Base-by-base conservation (phyloP, 2,113 vertebrate genomes). In the Erinaceus europaeus region DNA sequence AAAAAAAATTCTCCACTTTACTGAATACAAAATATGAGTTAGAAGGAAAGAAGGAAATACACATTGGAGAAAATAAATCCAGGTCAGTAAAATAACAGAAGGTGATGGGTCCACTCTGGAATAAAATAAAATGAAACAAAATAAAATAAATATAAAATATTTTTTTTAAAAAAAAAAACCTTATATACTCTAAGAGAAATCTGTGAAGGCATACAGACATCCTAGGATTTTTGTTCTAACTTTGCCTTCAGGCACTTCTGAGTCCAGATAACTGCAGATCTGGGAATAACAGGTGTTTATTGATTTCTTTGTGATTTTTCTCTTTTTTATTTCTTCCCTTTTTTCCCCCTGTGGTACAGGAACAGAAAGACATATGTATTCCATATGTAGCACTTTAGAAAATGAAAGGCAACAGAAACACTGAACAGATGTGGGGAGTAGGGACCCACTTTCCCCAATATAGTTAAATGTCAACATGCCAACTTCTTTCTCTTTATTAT, bases 201-300 rank as follows among this genome's bases (percentile, higher is more conserved):
- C 92, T 91, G 95, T 42, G 91, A 91, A 90, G 90, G 93, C 88
- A 82, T 40, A 57, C 5, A 93, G 91, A 88, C 92, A 94, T 90
- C 67, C 86, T 76, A 68, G 85, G 86, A 91, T 87, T 67, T 91
- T 92, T 84, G 94, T 81, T 95, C 94, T 94, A 92, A 91, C 94
- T 96, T 92, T 94, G 95, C 96, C 96, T 93, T 92, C 91, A 89
- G 96, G 95, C 96, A 34, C 93, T 92, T 90, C 80, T 78, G 93
- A 95, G 96, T 92, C 96, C 95, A 83, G 91, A 90, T 94, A 95
- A 95, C 55, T 61, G 90, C 88, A 91, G 95, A 80, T 90, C 93
- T 93, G 96, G 96, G 91, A 93, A 92, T 90, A 95, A 95, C 95
- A 95, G 96, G 96, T 96, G 96, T 96, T 97, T 96, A 95, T 95